Evolutionary conservation across 2,888 invertebrate genomes (phyloP).

Genomic region (Galerucella calmariensis): DNA sequence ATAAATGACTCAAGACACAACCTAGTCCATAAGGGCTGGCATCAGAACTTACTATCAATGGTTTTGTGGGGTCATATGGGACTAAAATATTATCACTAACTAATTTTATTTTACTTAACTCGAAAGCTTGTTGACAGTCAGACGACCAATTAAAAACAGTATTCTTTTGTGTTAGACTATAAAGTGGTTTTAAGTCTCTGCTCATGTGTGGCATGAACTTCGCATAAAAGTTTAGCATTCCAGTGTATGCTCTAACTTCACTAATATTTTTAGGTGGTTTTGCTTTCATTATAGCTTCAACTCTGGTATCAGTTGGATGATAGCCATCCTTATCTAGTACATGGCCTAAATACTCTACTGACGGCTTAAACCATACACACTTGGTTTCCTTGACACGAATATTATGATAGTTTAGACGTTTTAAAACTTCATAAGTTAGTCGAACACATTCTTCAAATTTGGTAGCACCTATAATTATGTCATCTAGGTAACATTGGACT

Average conservation of each 20-base stretch:
- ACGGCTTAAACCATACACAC: no score
- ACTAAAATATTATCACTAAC: constrained; percentile 9
- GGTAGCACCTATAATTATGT: constrained; percentile 18
- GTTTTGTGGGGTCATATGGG: constrained; percentile 21
- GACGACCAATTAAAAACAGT: constrained; percentile 4
- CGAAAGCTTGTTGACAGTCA: no score
- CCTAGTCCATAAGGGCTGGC: constrained; percentile 14
- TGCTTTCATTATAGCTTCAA: constrained; percentile 23
- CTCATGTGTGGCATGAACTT: constrained; percentile 25
- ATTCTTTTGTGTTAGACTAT: constrained; percentile 19
- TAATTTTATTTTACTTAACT: constrained; percentile 1
- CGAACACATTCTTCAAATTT: constrained; percentile 7
- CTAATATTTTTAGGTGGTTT: constrained; percentile 5
- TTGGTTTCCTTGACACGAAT: no score
- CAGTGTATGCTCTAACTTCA: constrained; percentile 15
- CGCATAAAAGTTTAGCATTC: constrained; percentile 19
- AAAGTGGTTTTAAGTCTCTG: constrained; percentile 16
- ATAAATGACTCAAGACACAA: constrained; percentile 16
- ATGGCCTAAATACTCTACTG: no score
- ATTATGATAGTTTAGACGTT: no score
- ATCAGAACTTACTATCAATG: constrained; percentile 15
- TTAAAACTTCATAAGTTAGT: not conserved
- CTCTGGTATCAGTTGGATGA: constrained; percentile 14
- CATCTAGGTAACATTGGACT: constrained; percentile 22
- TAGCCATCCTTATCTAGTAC: not conserved